Evolutionary conservation across 2,888 invertebrate genomes (phyloP).

Genomic region (Gastracanthus pulcherrimus): DNA sequence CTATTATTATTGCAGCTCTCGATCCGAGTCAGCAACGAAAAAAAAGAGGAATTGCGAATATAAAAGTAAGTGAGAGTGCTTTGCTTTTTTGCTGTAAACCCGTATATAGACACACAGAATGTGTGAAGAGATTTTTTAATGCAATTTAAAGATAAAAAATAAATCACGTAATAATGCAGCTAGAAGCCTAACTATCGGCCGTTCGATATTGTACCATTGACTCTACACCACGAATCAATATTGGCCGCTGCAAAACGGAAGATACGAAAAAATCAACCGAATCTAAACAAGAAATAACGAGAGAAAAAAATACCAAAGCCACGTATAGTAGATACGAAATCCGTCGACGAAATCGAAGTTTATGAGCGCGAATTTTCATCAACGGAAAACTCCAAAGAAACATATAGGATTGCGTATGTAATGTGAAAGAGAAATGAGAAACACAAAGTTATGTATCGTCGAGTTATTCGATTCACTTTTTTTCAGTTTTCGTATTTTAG

Average conservation of each 20-base stretch:
- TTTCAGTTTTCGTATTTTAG: conserved; percentile 59
- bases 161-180: conserved; percentile 36
- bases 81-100: conserved; percentile 58
- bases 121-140: conserved; percentile 48
- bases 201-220: conserved; percentile 43
- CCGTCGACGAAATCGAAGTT: conserved; percentile 42
- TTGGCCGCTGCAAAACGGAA: conserved; percentile 44
- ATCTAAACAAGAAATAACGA: conserved; percentile 32
- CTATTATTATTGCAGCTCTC: conserved; percentile 32
- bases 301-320: conserved; percentile 52
- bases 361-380: conserved; percentile 45
- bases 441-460: conserved; percentile 48
- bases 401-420: conserved; percentile 44
- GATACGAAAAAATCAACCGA: conserved; percentile 41
- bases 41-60: conserved; percentile 41
- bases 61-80: conserved; percentile 55
- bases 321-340: conserved; percentile 50
- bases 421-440: conserved; percentile 45
- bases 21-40: conserved; percentile 52
- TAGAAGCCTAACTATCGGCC: conserved; percentile 48
- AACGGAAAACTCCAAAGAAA: conserved; percentile 53
- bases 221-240: conserved; percentile 43
- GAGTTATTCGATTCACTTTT: conserved; percentile 43
- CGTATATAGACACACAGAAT: conserved; percentile 42
- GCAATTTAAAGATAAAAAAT: conserved; percentile 35